Percentiles rank a stretch among this genome's conserved stretches.
These are phyloP conservation scores for Tenthredo livida DNA, from an alignment of 2,888 invertebrate species.

Conservation along the genomic window DNA sequence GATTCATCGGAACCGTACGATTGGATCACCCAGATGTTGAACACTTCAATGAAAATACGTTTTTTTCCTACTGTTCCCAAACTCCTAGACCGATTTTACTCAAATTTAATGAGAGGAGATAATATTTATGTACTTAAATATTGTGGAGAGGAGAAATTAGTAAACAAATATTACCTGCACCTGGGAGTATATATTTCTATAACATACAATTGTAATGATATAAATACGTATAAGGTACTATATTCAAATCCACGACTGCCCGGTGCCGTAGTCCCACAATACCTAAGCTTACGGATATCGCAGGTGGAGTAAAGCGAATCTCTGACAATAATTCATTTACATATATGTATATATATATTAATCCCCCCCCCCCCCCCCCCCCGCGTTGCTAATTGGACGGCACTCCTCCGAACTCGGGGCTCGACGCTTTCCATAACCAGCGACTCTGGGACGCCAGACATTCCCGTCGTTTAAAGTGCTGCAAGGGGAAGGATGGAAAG, in stretches of 20 bases:
- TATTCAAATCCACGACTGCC: not conserved
- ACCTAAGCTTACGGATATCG: not conserved
- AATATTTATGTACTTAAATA: no score
- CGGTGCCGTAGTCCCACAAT: not conserved
- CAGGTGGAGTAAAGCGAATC: not conserved
- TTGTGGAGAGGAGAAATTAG: no score
- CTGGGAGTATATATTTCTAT: no score
- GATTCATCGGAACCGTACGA: no score
- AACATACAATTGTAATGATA: no score
- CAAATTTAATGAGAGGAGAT: no score
- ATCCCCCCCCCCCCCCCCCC: not conserved
- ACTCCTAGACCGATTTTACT: no score
- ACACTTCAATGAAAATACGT: no score
- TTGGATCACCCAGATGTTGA: no score
- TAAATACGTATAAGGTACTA: no score
- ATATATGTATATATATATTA: not conserved
- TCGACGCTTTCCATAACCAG: not conserved
- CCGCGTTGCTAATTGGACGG: conserved; percentile 42
- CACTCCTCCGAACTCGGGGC: not conserved
- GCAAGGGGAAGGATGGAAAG: not conserved
- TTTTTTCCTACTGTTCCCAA: no score
- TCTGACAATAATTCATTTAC: conserved; percentile 21
- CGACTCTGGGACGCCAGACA: conserved; percentile 4
- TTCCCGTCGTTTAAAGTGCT: conserved; percentile 23
- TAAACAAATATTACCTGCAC: no score